Evolutionary conservation across 2,888 invertebrate genomes (phyloP).

Genomic region (Imbricaverruca yamaguchii): DNA sequence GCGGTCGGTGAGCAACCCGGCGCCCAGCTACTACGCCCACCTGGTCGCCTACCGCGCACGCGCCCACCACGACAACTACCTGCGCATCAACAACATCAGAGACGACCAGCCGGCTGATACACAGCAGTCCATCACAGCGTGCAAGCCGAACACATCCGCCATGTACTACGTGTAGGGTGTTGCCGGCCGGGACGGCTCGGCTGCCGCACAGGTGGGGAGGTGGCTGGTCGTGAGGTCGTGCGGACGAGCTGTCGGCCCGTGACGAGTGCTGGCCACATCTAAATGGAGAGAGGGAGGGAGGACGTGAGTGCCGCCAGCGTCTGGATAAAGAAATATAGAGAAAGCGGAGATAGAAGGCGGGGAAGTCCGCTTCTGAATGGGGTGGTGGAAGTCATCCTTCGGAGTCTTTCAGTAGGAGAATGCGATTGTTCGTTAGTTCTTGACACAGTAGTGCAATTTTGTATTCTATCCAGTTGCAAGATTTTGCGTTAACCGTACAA

Average conservation of each 20-base stretch:
- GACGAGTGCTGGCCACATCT: not conserved
- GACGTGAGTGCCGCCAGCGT: too few species aligned
- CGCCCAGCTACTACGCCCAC: conserved; percentile 40
- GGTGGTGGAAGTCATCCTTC: too few species aligned
- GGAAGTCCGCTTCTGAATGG: too few species aligned
- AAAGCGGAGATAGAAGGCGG: too few species aligned
- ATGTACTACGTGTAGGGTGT: conserved; percentile 16
- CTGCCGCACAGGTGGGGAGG: too few species aligned
- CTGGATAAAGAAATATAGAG: too few species aligned
- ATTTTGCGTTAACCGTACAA: too few species aligned
- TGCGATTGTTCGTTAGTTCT: too few species aligned
- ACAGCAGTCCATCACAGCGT: not conserved
- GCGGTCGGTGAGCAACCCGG: conserved; percentile 48
- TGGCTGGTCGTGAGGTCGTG: not conserved
- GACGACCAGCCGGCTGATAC: not conserved
- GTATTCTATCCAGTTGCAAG: too few species aligned
- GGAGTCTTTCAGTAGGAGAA: too few species aligned
- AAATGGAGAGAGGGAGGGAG: not conserved
- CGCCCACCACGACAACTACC: conserved; percentile 38
- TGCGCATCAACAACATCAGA: not conserved
- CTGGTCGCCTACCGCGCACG: conserved; percentile 36
- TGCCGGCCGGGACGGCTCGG: not conserved
- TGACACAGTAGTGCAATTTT: too few species aligned
- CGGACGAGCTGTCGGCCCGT: not conserved
- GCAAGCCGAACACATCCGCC: not conserved